Conservation (phyloP, 1,140 invertebrate genomes). For the Cryptotermes secundus region DNA sequence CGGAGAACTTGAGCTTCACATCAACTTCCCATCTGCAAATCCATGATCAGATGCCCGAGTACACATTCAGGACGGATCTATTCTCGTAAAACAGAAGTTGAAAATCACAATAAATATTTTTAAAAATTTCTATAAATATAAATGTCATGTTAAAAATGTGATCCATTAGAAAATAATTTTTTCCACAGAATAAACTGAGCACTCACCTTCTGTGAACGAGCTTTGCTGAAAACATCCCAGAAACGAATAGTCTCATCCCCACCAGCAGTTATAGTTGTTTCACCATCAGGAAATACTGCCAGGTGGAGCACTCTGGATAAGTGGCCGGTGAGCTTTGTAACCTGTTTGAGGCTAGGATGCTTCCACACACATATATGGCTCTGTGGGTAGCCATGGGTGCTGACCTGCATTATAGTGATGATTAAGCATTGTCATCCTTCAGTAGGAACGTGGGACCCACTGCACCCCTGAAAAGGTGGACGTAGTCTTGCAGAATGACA, state of each 20-base stretch:
- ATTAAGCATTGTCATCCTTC: too few relatives aligned
- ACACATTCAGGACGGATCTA: conserved; percentile 95
- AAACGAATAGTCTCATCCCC: conserved; percentile 98
- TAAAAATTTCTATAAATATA: not conserved
- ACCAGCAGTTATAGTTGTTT: conserved; percentile 98
- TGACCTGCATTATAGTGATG: too few relatives aligned
- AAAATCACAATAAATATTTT: conserved; percentile 33
- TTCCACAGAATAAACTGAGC: too few relatives aligned
- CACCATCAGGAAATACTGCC: conserved; percentile 97
- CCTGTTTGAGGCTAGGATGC: conserved; percentile 94
- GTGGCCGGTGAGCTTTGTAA: conserved; percentile 97
- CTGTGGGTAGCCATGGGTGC: conserved; percentile 99
- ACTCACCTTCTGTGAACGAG: conserved; percentile 74
- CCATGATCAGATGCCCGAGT: conserved; percentile 77
- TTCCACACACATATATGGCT: conserved; percentile 99
- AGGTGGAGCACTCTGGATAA: conserved; percentile 96
- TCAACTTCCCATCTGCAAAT: not conserved
- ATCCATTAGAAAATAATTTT: not conserved
- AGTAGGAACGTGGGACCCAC: too few relatives aligned
- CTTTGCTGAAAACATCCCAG: conserved; percentile 99
- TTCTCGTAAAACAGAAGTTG: conserved; percentile 68
- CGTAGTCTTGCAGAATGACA: too few relatives aligned
- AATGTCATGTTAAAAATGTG: not conserved
- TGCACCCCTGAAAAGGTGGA: too few relatives aligned
- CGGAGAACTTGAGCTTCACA: not conserved